Evolutionary conservation across 2,888 invertebrate genomes (phyloP).

Genomic region (Erynnis tages): DNA sequence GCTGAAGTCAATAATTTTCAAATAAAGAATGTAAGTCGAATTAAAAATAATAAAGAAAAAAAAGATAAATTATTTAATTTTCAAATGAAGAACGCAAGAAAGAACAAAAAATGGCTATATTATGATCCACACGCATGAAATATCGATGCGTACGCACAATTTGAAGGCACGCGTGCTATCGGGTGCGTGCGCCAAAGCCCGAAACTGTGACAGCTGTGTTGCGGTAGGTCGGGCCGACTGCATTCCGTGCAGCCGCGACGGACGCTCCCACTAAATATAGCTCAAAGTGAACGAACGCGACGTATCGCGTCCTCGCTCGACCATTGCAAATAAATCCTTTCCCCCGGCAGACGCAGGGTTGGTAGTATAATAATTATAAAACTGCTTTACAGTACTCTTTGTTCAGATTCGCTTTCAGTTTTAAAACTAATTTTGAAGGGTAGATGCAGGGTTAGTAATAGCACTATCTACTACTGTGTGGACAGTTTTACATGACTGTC

Average conservation of each 20-base stretch:
- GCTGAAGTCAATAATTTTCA: too few species aligned
- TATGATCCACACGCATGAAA: background rate
- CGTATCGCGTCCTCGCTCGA: conserved; percentile 25
- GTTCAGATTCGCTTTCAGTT: too few species aligned
- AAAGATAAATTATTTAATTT: too few species aligned
- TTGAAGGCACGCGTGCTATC: conserved; percentile 10
- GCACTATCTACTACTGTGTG: too few species aligned
- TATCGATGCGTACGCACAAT: conserved; percentile 14
- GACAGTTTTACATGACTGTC: too few species aligned
- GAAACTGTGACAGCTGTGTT: conserved; percentile 70
- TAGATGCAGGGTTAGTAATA: too few species aligned
- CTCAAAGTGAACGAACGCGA: conserved; percentile 73
- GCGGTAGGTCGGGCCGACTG: conserved; percentile 54
- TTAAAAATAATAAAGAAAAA: too few species aligned
- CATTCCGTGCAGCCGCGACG: conserved; percentile 46
- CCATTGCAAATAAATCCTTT: conserved; percentile 22
- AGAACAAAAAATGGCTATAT: background rate
- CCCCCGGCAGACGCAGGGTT: conserved; percentile 8
- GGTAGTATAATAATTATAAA: background rate
- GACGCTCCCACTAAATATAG: conserved; percentile 75
- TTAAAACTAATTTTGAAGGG: too few species aligned
- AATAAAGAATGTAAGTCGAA: too few species aligned
- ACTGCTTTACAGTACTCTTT: too few species aligned
- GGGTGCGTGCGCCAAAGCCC: conserved; percentile 60
- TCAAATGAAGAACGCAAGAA: too few species aligned